Conservation (phyloP, 2,888 invertebrate genomes). For the Tenthredo notha region DNA sequence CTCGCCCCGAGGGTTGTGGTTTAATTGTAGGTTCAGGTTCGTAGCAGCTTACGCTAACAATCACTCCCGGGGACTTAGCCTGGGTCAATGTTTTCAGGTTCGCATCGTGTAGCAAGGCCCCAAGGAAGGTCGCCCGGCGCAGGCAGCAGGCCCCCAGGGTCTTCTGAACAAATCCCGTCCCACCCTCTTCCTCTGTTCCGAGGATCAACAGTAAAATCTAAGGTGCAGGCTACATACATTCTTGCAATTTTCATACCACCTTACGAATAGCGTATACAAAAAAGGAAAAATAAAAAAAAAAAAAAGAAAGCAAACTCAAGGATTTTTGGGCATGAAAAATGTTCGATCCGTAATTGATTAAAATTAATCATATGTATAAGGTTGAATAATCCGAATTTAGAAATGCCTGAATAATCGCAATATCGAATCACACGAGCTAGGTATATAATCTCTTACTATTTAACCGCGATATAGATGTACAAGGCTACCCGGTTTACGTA, state of each 20-base stretch:
- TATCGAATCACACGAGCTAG: neutral
- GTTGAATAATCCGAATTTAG: neutral
- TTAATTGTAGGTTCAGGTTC: constrained; percentile 5
- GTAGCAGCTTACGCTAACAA: neutral
- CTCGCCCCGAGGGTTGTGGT: neutral
- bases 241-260: neutral
- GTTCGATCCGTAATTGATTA: neutral
- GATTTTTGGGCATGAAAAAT: neutral
- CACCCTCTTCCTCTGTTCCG: constrained; percentile 32
- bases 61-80: neutral
- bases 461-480: neutral
- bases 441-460: neutral
- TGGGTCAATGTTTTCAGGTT: constrained; percentile 69
- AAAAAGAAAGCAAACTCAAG: neutral
- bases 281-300: neutral
- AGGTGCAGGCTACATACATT: neutral
- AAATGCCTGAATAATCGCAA: neutral
- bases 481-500: constrained; percentile 13
- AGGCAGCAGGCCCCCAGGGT: neutral
- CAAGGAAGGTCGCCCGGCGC: constrained; percentile 72
- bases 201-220: constrained; percentile 24
- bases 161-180: constrained; percentile 15
- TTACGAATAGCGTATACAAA: neutral
- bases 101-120: constrained; percentile 71
- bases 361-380: neutral